Evolutionary conservation across 2,888 invertebrate genomes (phyloP), one percentile per base, ranked within the genome.

Genomic region (Vesta saturnalis): DNA sequence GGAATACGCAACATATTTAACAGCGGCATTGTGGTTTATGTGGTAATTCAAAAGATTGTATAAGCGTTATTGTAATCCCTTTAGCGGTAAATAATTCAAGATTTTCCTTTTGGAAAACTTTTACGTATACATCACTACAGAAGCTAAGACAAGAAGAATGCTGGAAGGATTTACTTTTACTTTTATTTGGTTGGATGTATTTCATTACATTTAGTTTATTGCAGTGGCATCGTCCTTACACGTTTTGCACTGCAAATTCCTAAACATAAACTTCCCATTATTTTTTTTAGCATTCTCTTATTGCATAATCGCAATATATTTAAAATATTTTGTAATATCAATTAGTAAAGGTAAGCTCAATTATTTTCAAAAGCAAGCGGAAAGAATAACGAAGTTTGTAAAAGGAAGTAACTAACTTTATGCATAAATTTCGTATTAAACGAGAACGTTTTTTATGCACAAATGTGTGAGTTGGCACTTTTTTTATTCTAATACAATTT

Each of bases 1-100:
- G 39, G 39, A 39, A 39, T 39, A 39, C 39, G n/a, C 39, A 39
- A 39, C 39, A n/a, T 39, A 39, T 39, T 39, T 39, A n/a, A 39
- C 39, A 39, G 8, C 23, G 39, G 39, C 8, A 39, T 4, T 8
- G 39, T 39, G 39, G 39, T 39, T 39, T 39, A 39, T 39, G 39
- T 39, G 39, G 39, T 39, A 39, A 39, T 39, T 39, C 39, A 39
- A 39, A 39, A 39, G 39, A 39, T 39, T 39, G 39, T 39, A 39
- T 39, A 39, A 3, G 39, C n/a, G 39, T 6, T 39, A 12, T 39
- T 39, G 39, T 39, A 39, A 39, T 39, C 39, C 39, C 39, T 39
- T 39, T 39, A 39, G 39, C 39, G 12, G 39, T 39, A 39, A 39
- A 39, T 39, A 39, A 39, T n/a, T 39, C 12, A n/a, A 39, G 2